These are phyloP conservation scores for Eueides isabella DNA, from an alignment of 1,140 invertebrate species.

Conservation along the genomic window DNA sequence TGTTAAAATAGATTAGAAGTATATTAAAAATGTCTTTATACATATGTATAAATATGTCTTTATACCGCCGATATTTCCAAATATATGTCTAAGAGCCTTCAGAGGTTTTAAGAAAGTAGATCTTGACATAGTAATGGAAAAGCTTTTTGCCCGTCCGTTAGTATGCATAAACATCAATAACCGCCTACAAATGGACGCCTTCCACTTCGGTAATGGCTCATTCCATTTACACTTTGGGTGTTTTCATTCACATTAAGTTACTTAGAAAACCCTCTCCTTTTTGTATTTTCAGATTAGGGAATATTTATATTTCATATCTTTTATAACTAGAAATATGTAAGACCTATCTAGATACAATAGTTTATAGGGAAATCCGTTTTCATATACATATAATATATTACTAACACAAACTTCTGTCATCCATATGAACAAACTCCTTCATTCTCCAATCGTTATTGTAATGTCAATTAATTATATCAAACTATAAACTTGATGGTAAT, in stretches of 20 bases:
- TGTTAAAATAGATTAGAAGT: too few species aligned
- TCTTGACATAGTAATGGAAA: constrained; percentile 46
- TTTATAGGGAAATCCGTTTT: too few species aligned
- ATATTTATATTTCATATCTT: too few species aligned
- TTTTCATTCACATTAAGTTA: constrained; percentile 28
- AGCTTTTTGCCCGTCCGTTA: constrained; percentile 44
- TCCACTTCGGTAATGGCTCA: constrained; percentile 35
- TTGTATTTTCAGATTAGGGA: not conserved
- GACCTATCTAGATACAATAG: too few species aligned
- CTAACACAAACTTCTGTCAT: too few species aligned
- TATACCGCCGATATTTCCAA: constrained; percentile 24
- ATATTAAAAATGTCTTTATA: not conserved
- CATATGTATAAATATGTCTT: constrained; percentile 17
- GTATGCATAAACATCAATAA: constrained; percentile 45
- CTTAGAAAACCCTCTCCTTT: too few species aligned
- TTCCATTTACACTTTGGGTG: constrained; percentile 42
- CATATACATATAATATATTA: too few species aligned
- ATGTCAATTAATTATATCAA: too few species aligned
- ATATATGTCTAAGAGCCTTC: constrained; percentile 19
- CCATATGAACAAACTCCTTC: too few species aligned
- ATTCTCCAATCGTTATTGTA: too few species aligned
- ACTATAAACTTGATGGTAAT: too few species aligned
- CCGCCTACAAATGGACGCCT: constrained; percentile 39
- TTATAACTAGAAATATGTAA: too few species aligned
- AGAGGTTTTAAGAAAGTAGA: constrained; percentile 33